Evolutionary conservation across 2,113 vertebrate genomes (phyloP).

Genomic region (rat (Rattus norvegicus)): DNA sequence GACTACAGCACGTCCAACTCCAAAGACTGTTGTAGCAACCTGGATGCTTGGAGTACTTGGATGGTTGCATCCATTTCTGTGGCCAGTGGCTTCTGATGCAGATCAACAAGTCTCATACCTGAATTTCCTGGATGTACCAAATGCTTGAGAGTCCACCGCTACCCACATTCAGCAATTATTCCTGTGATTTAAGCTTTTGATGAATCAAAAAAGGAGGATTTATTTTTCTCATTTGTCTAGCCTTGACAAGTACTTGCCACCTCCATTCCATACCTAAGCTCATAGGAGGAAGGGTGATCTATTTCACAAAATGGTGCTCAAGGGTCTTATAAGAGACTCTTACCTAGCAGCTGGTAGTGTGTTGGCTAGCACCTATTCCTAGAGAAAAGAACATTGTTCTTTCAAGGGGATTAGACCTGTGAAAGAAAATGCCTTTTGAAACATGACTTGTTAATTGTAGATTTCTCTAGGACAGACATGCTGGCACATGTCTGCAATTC

Average conservation of each 20-base stretch:
- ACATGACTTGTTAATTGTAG: not conserved
- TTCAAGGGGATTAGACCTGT: not conserved
- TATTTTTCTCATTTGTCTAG: not conserved
- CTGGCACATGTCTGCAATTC: not conserved
- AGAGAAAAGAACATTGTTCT: not conserved
- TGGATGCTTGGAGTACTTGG: not conserved
- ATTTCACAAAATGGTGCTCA: not conserved
- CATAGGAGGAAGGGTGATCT: not conserved
- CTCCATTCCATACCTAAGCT: not conserved
- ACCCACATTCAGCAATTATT: not conserved
- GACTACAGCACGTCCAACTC: not conserved
- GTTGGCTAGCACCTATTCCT: not conserved
- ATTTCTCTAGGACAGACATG: not conserved
- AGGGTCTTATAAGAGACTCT: not conserved
- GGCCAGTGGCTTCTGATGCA: not conserved
- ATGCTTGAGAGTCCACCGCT: not conserved
- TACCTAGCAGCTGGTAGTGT: not conserved
- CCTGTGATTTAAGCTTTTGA: not conserved
- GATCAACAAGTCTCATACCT: no score
- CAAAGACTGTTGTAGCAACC: not conserved
- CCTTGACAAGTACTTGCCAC: not conserved
- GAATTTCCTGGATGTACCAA: not conserved
- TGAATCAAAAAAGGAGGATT: not conserved
- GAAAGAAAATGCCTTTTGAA: conserved; percentile 6
- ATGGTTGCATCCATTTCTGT: not conserved